These are phyloP conservation scores for Leptopilina drosophilae DNA, from an alignment of 2,888 invertebrate genomes.

Conservation along the genomic window DNA sequence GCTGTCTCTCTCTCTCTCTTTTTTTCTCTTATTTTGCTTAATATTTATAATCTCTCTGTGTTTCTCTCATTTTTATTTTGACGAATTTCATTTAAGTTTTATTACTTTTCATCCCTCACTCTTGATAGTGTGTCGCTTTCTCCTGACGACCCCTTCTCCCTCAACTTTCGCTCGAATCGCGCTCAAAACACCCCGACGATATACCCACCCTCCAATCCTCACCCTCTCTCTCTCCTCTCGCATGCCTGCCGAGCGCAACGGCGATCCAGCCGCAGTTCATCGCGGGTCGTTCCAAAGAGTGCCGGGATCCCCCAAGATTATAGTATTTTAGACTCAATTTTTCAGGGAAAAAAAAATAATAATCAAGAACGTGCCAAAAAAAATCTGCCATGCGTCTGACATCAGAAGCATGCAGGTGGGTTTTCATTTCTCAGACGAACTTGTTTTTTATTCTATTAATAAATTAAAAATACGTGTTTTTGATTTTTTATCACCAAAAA, in stretches of 20 bases:
- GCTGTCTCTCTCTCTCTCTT: neutral
- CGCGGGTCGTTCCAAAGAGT: constrained; percentile 59
- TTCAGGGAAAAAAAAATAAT: constrained; percentile 31
- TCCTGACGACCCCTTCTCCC: constrained; percentile 38
- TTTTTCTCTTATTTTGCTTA: neutral
- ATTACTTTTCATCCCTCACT: constrained; percentile 12
- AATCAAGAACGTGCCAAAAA: constrained; percentile 58
- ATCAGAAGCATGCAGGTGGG: constrained; percentile 72
- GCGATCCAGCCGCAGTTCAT: constrained; percentile 58
- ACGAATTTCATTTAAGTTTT: constrained; percentile 11
- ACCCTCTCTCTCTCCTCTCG: constrained; percentile 61
- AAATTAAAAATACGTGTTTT: no score
- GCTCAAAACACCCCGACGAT: constrained; percentile 43
- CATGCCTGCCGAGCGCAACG: constrained; percentile 50
- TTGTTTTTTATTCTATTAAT: neutral
- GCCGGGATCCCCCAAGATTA: constrained; percentile 42
- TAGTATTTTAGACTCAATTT: constrained; percentile 37
- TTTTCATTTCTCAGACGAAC: constrained; percentile 41
- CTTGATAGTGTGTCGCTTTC: constrained; percentile 34
- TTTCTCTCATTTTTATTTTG: neutral
- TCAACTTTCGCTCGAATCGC: constrained; percentile 42
- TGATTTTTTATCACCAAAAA: no score
- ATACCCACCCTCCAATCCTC: constrained; percentile 61
- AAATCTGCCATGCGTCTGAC: constrained; percentile 68
- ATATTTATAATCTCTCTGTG: neutral